Evolutionary conservation across 2,113 vertebrate genomes (phyloP), one percentile per base, ranked within the genome.

Genomic region (Calidris pugnax): DNA sequence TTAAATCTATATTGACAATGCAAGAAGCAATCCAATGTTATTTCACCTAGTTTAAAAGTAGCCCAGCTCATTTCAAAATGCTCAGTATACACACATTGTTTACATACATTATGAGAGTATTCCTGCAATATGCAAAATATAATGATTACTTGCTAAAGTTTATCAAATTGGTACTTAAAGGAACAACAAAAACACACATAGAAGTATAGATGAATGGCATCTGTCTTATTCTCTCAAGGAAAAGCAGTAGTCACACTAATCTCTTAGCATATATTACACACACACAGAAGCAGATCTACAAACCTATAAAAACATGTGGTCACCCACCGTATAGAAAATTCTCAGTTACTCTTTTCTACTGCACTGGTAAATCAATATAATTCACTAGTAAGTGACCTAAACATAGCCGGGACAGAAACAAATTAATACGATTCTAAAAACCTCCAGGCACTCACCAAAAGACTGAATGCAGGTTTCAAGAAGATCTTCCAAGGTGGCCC

Each of bases 401-500:
- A 93, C 50, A 10, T 12, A 91, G 67, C 64, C 56, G 94, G 73
- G 21, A 91, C 47, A 90, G 51, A 91, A 97, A 62, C 4, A 62
- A 71, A 63, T 39, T 4, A 62, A 30, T 15, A 56, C 0, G 0
- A 37, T 26, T 78, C 53, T 53, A 78, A 84, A 87, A 71, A 27
- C 6, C 3, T 60, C 30, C 53, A 93, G 91, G 76, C 83, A 98
- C 98, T 99, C 97, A 99, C 99, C 99, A 45, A 99, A 99, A 85
- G 98, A 98, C 63, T 99, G 98, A 97, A 99, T 98, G 90, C 99
- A 99, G 94, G 98, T 98, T 93, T 99, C 99, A 93, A 99, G 98
- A 87, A 99, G 98, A 87, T 99, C 99, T 94, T 99, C 99, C 98
- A 99, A 98, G 97, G 98, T 99, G 63, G 98, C 99, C 92, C 99